Base-by-base conservation (phyloP, 1,140 invertebrate genomes). In the Drosophila miranda region DNA sequence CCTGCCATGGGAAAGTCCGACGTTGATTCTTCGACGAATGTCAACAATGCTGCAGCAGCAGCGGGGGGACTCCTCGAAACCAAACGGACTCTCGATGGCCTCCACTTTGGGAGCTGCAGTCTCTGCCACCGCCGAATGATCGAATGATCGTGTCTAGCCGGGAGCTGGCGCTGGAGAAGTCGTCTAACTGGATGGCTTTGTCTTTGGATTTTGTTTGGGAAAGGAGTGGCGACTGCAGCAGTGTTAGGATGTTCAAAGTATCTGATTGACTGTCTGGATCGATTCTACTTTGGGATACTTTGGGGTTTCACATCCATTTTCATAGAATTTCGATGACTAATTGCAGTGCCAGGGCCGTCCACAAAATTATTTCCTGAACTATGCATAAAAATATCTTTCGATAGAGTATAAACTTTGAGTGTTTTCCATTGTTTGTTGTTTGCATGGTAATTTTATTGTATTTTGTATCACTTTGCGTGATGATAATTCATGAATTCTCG, bases 1-100 rank as follows among this genome's bases (percentile, higher is more conserved):
- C 56, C 70, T 73, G 70, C 7, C 70, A 73, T 73, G 70, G 70
- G 70, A 73, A 73, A 73, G 69, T 73, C 69, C 46, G 52, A 50
- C 63, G 59, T 48, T 30, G 61, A 51, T 19, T 63, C 46, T 73
- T 50, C 51, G 53, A 56, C 66, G 23, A 70, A 41, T 67, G 61
- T 60, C 66, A 71, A 70, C 67, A 58, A 52, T 59, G 55, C 30
- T 19, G 53, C 53, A 44, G 28, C 51, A 41, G 9, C 23, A 26
- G 23, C 0, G 30, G 34, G 54, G 16, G 34, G 14, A 23, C 5
- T 4, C 5, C 23, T 26, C 23, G 16, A 1, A 19, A 53, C 67
- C 34, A 44, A 71, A 71, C 57, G 38, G 34, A 61, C 43, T 45
- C 57, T 38, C 44, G 55, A 69, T 59, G 60, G 46, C 30, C 34